Evolutionary conservation across 2,113 vertebrate species (phyloP).

Genomic region (Deroptyus accipitrinus): DNA sequence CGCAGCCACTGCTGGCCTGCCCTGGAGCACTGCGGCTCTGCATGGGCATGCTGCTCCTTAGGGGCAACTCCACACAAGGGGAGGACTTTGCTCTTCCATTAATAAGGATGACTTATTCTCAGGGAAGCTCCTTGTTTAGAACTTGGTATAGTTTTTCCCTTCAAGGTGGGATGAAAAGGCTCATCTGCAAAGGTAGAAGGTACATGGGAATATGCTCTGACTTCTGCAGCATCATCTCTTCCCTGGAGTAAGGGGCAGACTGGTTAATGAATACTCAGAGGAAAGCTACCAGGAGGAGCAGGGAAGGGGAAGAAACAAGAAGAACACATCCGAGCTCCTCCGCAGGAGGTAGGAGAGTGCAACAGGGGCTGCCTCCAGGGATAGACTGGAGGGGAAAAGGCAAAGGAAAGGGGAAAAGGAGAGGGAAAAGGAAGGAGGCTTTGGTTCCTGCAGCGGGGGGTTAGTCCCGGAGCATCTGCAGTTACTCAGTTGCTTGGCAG

Average conservation of each 20-base stretch:
- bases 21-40: not conserved
- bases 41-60: not conserved
- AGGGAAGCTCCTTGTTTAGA: not conserved
- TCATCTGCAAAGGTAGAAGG: not conserved
- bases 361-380: not conserved
- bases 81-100: not conserved
- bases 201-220: not conserved
- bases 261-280: not conserved
- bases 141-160: not conserved
- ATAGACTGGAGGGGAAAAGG: not conserved
- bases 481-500: not conserved
- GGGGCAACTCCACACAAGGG: not conserved
- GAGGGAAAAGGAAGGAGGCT: not conserved
- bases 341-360: not conserved
- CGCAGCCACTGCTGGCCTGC: not conserved
- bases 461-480: not conserved
- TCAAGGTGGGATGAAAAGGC: not conserved
- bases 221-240: not conserved
- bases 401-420: not conserved
- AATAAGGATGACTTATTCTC: not conserved
- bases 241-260: not conserved
- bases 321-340: not conserved
- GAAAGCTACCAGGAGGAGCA: not conserved
- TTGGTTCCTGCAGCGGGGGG: not conserved
- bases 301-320: not conserved